Evolutionary conservation across 2,888 invertebrate genomes (phyloP), one percentile per base, ranked within the genome.

Genomic region (Scaptomyza parva): DNA sequence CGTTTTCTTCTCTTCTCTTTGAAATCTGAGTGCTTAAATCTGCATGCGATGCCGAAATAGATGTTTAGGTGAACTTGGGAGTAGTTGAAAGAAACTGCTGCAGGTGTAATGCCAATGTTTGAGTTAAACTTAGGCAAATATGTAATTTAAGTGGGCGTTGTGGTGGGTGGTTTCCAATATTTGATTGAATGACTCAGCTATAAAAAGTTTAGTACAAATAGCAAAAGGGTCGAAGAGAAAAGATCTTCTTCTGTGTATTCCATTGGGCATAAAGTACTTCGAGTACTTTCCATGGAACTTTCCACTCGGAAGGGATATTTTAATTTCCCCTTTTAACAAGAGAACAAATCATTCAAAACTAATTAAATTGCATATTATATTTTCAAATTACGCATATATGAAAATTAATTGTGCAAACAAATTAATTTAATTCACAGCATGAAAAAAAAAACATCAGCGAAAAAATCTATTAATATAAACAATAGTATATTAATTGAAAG

Each of bases 401-500:
- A 28, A 67, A 75, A 84, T 86, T 75, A 84, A 84, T 87, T 84
- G 82, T 61, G 72, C 73, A 81, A 87, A 81, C 77, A 86, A 85
- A 79, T 71, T 63, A 57, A 64, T 67, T 75, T 55, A 54, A 71
- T 60, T 63, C 55, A 48, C 61, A 43, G 54, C 72, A 53, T 50
- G 50, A 57, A 63, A 60, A n/a, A 33, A 33, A n/a, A 17, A 53
- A 50, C 55, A 62, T 41, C 60, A 18, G 44, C 62, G 48, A 63
- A 50, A 35, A 73, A 80, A 73, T 84, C 77, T 84, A 86, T 87
- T 82, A 81, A 87, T 78, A 69, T 70, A 68, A 84, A 87, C 82
- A 82, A 82, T 82, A 81, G 82, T 81, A 81, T 78, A 85, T 76
- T 87, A 87, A 82, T 82, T 87, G 78, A 87, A 86, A 87, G 70